Evolutionary conservation across 2,113 vertebrate genomes (phyloP).

Genomic region (Ptilonorhynchus violaceus): DNA sequence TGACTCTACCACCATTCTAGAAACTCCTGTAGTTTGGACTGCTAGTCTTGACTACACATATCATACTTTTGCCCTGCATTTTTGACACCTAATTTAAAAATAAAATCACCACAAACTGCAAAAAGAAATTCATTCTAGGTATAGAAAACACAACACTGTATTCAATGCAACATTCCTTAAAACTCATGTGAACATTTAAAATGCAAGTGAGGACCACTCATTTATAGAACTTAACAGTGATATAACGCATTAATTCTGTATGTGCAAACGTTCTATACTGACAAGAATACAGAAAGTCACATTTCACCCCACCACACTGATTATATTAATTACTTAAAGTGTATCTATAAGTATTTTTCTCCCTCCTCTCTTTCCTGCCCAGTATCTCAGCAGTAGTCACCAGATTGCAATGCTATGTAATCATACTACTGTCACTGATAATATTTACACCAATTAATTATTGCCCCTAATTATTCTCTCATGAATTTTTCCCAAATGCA

Average conservation of each 20-base stretch:
- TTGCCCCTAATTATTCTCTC: background rate
- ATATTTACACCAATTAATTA: background rate
- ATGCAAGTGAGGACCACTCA: background rate
- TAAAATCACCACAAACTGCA: background rate
- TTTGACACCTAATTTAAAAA: background rate
- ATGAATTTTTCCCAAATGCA: constrained; percentile 41
- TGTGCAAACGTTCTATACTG: background rate
- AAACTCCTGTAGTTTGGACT: background rate
- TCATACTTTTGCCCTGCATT: background rate
- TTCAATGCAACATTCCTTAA: background rate
- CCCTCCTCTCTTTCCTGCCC: background rate
- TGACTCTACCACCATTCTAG: background rate
- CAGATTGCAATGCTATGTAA: background rate
- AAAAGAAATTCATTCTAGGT: background rate
- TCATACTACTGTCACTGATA: constrained; percentile 13
- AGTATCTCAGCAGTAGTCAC: background rate
- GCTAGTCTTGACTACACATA: background rate
- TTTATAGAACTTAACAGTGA: background rate
- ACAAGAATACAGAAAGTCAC: background rate
- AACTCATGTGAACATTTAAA: background rate
- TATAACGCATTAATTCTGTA: no score
- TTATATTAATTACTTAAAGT: background rate
- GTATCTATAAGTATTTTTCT: background rate
- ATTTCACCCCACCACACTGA: background rate
- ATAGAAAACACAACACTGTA: background rate